Evolutionary conservation across 2,797 vertebrate genomes (phyloP).

Genomic region (Hozukius guyotensis): DNA sequence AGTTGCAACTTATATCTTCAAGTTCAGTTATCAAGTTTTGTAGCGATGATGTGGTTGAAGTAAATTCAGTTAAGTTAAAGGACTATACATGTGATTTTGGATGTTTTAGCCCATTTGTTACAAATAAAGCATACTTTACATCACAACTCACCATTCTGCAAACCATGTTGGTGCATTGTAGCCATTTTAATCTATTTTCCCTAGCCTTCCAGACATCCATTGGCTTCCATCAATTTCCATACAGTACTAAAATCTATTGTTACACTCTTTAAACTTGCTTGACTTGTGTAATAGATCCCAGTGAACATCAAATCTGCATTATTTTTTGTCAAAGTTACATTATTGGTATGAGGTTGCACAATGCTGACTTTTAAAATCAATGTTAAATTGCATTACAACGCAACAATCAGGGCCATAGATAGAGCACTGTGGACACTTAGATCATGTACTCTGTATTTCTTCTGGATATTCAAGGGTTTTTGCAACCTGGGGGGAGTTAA

Average conservation of each 20-base stretch:
- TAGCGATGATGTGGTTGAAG: too few species aligned
- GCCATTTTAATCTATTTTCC: too few species aligned
- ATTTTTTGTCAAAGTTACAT: too few species aligned
- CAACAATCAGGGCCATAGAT: background rate
- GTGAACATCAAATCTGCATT: slow-evolving; percentile 10
- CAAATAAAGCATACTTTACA: background rate
- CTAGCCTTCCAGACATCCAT: background rate
- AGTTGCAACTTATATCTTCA: background rate
- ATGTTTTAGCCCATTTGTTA: background rate
- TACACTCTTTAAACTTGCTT: background rate
- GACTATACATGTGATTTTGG: background rate
- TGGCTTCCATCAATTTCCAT: background rate
- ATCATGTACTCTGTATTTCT: too few species aligned
- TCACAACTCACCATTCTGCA: too few species aligned
- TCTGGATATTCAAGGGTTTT: background rate
- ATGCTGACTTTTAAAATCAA: background rate
- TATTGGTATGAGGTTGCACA: background rate
- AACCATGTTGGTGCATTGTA: background rate
- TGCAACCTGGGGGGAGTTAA: background rate
- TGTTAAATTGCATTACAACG: background rate
- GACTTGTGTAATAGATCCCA: background rate
- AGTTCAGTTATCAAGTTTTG: background rate
- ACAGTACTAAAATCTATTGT: background rate
- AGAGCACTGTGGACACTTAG: background rate
- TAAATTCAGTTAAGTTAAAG: too few species aligned